Conservation (phyloP, 2,888 invertebrate genomes). For the Ditylenchus weischeri region DNA sequence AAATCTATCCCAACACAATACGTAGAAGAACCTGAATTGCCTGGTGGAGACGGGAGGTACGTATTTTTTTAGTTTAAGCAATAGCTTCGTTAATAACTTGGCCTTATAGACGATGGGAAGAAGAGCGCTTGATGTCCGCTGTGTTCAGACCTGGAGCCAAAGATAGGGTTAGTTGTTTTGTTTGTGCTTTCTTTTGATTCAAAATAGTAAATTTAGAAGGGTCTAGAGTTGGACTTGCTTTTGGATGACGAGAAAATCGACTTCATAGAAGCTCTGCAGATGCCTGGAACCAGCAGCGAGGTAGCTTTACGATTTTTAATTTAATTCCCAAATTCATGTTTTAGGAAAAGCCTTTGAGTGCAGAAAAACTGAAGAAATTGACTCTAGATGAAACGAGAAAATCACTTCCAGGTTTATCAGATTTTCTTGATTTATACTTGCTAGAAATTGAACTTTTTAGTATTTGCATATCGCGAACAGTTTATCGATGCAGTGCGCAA, state of each 20-base stretch:
- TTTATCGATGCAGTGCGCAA: slow-evolving; percentile 84
- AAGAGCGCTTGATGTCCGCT: slow-evolving; percentile 79
- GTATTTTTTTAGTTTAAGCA: too few species aligned
- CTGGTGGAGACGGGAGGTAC: slow-evolving; percentile 64
- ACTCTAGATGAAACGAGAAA: slow-evolving; percentile 85
- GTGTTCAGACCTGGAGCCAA: slow-evolving; percentile 88
- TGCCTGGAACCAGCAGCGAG: not conserved
- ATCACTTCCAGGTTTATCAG: slow-evolving; percentile 70
- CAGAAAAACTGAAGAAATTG: slow-evolving; percentile 57
- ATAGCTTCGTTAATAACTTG: too few species aligned
- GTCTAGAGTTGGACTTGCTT: slow-evolving; percentile 80
- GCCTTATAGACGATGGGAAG: slow-evolving; percentile 80
- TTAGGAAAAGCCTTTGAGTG: slow-evolving; percentile 32
- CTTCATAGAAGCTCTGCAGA: slow-evolving; percentile 75
- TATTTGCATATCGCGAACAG: slow-evolving; percentile 84
- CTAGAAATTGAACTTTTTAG: slow-evolving; percentile 56
- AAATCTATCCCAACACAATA: slow-evolving; percentile 40
- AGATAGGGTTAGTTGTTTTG: slow-evolving; percentile 63
- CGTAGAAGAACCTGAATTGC: slow-evolving; percentile 55
- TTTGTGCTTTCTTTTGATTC: too few species aligned
- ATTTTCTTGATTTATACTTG: too few species aligned
- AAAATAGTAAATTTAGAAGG: slow-evolving; percentile 38
- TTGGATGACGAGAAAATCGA: slow-evolving; percentile 90
- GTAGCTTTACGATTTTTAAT: not conserved
- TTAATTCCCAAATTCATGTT: not conserved